Conservation (phyloP, 1,140 invertebrate genomes). For the Charaxes varanes region DNA sequence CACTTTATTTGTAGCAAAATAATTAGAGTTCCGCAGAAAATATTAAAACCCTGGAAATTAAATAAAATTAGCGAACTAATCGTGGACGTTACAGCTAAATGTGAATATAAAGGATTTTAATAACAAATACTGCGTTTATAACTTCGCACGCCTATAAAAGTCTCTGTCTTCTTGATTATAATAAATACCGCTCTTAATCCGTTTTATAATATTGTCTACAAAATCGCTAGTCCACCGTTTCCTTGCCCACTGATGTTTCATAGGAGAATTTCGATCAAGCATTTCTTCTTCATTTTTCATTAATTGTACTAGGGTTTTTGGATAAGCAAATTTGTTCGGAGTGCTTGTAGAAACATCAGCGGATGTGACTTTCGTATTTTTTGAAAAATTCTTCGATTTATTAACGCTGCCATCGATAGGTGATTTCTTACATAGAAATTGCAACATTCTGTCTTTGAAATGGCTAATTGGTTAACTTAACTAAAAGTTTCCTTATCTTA, state of each 20-base stretch:
- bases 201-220: slow-evolving; percentile 52
- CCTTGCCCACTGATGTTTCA: too few relatives aligned
- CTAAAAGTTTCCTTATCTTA: too few relatives aligned
- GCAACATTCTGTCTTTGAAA: slow-evolving; percentile 45
- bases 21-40: too few relatives aligned
- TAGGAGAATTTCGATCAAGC: neutral
- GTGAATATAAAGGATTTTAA: too few relatives aligned
- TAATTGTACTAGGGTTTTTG: neutral
- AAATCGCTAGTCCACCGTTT: slow-evolving; percentile 51
- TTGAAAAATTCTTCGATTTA: too few relatives aligned
- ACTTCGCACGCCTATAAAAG: neutral
- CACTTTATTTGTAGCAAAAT: too few relatives aligned
- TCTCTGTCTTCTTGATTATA: slow-evolving; percentile 33
- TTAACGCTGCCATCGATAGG: slow-evolving; percentile 9
- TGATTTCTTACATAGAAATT: slow-evolving; percentile 37
- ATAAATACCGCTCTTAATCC: slow-evolving; percentile 48
- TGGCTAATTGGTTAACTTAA: slow-evolving; percentile 21
- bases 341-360: too few relatives aligned
- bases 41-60: too few relatives aligned
- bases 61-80: too few relatives aligned
- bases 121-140: slow-evolving; percentile 5
- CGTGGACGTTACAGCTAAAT: too few relatives aligned
- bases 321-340: neutral
- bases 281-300: neutral
- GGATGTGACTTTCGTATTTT: too few relatives aligned